These are phyloP conservation scores for Ochotona princeps DNA, from an alignment of 2,113 vertebrate genomes.

Conservation along the genomic window DNA sequence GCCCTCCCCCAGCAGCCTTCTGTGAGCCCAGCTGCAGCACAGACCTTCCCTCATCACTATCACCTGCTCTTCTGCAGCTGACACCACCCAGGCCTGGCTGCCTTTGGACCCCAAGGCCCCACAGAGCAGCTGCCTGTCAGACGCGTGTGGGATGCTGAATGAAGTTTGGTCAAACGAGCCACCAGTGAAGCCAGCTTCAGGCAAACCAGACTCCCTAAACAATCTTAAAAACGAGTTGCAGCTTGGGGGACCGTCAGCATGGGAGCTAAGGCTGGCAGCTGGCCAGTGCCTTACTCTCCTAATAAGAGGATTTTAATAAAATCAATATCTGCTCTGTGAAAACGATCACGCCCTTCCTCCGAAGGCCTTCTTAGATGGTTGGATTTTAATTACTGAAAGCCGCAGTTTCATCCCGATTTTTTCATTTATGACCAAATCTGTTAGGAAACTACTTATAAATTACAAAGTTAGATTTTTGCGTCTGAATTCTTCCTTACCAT, in stretches of 20 bases:
- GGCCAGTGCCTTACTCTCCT: conserved; percentile 59
- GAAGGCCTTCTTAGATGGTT: conserved; percentile 57
- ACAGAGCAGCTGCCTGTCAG: background rate
- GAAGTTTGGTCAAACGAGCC: conserved; percentile 8
- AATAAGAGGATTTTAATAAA: conserved; percentile 70
- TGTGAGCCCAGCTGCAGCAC: background rate
- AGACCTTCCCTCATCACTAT: background rate
- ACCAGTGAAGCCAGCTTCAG: conserved; percentile 30
- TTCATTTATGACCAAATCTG: conserved; percentile 21
- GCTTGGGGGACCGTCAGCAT: background rate
- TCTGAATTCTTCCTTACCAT: conserved; percentile 75
- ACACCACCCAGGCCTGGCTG: background rate
- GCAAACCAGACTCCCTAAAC: conserved; percentile 42
- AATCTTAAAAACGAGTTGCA: conserved; percentile 54
- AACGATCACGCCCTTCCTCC: conserved; percentile 61
- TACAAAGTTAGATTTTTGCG: conserved; percentile 47
- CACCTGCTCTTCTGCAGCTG: background rate
- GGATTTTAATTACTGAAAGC: conserved; percentile 60
- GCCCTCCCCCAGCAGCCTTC: background rate
- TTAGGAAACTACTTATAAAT: conserved; percentile 61
- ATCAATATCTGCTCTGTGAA: conserved; percentile 69
- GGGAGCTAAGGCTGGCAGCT: conserved; percentile 57
- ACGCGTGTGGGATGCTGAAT: background rate
- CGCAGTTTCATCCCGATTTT: conserved; percentile 45
- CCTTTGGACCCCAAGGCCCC: background rate